A percentile compares a stretch with the other conserved stretches of the same genome.
phyloP scores from a whole-genome alignment of 2,113 vertebrate genomes.

The Protobothrops mucrosquamatus region DNA sequence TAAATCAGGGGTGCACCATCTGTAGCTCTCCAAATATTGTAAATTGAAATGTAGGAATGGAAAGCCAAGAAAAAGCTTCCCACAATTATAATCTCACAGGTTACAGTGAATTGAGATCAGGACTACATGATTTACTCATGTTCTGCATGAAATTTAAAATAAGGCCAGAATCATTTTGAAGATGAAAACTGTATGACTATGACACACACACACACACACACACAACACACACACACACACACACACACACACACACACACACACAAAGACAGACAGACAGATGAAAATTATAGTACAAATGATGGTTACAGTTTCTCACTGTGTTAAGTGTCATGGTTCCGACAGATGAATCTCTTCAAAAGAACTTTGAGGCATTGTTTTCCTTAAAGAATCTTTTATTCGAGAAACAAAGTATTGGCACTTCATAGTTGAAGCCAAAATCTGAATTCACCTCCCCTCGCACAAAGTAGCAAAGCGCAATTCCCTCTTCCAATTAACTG shows the following conservation, averaged over 20 bases:
- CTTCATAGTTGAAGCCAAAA: too few relatives aligned
- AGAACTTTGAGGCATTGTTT: too few relatives aligned
- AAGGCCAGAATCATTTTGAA: neutral
- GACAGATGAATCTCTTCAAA: too few relatives aligned
- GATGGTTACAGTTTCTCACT: neutral
- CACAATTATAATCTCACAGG: neutral
- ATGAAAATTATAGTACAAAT: neutral
- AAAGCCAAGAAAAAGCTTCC: neutral
- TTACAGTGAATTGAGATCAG: neutral
- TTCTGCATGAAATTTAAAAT: neutral
- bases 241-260: neutral
- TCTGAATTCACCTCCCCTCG: too few relatives aligned
- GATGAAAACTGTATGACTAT: neutral
- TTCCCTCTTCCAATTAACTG: too few relatives aligned
- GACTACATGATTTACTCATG: neutral
- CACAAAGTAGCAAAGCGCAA: too few relatives aligned
- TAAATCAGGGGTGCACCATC: neutral
- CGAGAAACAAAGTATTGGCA: too few relatives aligned
- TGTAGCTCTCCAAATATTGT: neutral
- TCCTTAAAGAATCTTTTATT: too few relatives aligned
- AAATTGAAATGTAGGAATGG: neutral
- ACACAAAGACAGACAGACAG: too few relatives aligned
- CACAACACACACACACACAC: neutral
- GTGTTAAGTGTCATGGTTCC: neutral
- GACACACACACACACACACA: neutral